Evolutionary conservation across 2,797 vertebrate genomes (phyloP).

Genomic region (Channa striata): DNA sequence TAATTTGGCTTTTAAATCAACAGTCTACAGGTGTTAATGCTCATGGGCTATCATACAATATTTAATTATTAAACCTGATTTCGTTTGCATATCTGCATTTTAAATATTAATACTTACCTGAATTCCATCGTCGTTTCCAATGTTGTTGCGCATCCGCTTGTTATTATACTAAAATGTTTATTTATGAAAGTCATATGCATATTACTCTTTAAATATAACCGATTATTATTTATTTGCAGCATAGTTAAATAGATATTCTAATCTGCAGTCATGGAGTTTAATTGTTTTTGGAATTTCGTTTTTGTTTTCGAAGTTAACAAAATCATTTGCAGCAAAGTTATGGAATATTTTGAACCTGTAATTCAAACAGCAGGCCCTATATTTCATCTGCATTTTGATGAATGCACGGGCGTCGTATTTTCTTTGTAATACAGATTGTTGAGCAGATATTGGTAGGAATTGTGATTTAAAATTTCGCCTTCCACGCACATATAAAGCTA

Average conservation of each 20-base stretch:
- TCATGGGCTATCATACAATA: constrained; percentile 9
- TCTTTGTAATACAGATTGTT: not conserved
- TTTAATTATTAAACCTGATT: constrained; percentile 32
- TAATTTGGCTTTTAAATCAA: not conserved
- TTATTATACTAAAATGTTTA: fast-evolving
- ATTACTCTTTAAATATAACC: constrained; percentile 46
- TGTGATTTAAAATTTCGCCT: not conserved
- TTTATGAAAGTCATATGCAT: constrained; percentile 31
- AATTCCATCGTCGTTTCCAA: not conserved
- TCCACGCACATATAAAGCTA: constrained; percentile 13
- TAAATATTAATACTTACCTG: not conserved
- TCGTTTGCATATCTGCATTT: constrained; percentile 34
- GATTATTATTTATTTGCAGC: not conserved
- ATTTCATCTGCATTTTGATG: not conserved
- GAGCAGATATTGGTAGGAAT: not conserved
- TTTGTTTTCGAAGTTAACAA: constrained; percentile 13
- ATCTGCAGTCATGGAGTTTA: not conserved
- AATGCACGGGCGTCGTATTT: fast-evolving
- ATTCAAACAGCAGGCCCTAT: constrained; percentile 6
- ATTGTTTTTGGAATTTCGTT: not conserved
- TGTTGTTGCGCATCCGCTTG: not conserved
- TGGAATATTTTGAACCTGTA: constrained; percentile 13
- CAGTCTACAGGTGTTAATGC: not conserved
- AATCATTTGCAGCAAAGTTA: constrained; percentile 25
- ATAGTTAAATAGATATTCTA: not conserved